Evolutionary conservation across 2,888 invertebrate genomes (phyloP).

Genomic region (Abrostola tripartita): DNA sequence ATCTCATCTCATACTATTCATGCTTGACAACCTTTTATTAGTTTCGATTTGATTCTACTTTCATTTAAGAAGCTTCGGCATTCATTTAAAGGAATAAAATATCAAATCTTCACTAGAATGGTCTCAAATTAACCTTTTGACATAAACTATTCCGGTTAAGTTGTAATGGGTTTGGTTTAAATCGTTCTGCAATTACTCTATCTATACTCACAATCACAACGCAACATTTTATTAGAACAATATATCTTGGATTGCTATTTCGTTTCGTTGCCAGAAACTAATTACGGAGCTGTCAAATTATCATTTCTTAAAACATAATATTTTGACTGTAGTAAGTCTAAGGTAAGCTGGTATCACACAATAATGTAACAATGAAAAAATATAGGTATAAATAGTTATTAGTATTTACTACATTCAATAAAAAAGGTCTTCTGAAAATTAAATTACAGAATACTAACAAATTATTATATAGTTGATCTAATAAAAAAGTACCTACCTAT

Average conservation of each 20-base stretch:
- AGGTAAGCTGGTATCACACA: neutral
- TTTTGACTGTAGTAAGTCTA: too few relatives aligned
- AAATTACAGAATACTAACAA: too few relatives aligned
- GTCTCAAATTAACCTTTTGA: constrained; percentile 51
- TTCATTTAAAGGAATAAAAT: constrained; percentile 32
- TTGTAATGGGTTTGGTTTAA: constrained; percentile 23
- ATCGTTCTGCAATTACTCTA: constrained; percentile 28
- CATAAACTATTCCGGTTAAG: constrained; percentile 42
- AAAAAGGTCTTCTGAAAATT: neutral
- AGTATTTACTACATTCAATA: neutral
- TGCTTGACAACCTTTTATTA: too few relatives aligned
- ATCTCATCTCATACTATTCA: too few relatives aligned
- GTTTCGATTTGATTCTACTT: neutral
- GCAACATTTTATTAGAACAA: constrained; percentile 18
- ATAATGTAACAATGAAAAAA: too few relatives aligned
- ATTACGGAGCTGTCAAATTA: constrained; percentile 15
- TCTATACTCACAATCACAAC: constrained; percentile 22
- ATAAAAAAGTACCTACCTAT: too few relatives aligned
- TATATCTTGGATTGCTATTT: constrained; percentile 7
- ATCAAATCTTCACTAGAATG: constrained; percentile 37
- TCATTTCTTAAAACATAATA: constrained; percentile 1
- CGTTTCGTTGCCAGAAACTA: constrained; percentile 8
- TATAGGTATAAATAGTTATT: neutral
- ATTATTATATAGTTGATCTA: too few relatives aligned
- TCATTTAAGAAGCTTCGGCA: constrained; percentile 13